Percentiles rank a stretch among this genome's conserved stretches.
phyloP scores from a whole-genome alignment of 1,140 invertebrate genomes.

The Neodiprion lecontei region DNA sequence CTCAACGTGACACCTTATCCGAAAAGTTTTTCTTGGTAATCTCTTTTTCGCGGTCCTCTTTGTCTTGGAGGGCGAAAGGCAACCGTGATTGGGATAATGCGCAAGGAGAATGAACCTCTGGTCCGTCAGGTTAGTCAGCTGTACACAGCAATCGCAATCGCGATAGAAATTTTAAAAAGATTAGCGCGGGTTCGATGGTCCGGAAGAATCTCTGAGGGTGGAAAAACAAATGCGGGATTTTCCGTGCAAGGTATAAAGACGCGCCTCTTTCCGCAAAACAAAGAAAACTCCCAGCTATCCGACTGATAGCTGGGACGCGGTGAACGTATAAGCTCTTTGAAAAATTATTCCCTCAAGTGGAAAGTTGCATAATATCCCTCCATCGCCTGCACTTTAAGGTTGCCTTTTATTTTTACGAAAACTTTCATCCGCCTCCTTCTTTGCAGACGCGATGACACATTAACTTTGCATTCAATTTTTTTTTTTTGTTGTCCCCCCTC shows the following conservation, averaged over 20 bases:
- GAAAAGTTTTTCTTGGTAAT: too few species aligned
- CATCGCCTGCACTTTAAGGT: constrained; percentile 26
- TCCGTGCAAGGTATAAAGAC: not conserved
- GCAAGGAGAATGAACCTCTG: too few species aligned
- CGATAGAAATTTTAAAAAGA: too few species aligned
- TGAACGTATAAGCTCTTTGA: constrained; percentile 40
- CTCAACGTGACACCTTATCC: too few species aligned
- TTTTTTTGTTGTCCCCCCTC: not conserved
- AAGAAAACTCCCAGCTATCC: constrained; percentile 18
- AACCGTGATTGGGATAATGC: too few species aligned
- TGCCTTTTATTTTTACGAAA: constrained; percentile 39
- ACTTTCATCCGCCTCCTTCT: constrained; percentile 27
- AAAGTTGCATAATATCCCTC: constrained; percentile 48
- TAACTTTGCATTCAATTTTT: not conserved
- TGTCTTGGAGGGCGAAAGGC: too few species aligned
- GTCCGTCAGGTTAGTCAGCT: too few species aligned
- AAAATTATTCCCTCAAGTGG: constrained; percentile 51
- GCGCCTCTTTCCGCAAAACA: constrained; percentile 1
- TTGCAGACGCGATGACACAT: not conserved
- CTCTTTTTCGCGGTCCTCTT: too few species aligned
- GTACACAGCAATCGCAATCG: not conserved
- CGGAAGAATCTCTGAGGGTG: not conserved
- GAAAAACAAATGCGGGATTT: not conserved
- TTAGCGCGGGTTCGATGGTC: too few species aligned
- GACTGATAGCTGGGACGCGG: constrained; percentile 27